Evolutionary conservation across 2,888 invertebrate species (phyloP).

Genomic region (Parapristionchus giblindavisi): DNA sequence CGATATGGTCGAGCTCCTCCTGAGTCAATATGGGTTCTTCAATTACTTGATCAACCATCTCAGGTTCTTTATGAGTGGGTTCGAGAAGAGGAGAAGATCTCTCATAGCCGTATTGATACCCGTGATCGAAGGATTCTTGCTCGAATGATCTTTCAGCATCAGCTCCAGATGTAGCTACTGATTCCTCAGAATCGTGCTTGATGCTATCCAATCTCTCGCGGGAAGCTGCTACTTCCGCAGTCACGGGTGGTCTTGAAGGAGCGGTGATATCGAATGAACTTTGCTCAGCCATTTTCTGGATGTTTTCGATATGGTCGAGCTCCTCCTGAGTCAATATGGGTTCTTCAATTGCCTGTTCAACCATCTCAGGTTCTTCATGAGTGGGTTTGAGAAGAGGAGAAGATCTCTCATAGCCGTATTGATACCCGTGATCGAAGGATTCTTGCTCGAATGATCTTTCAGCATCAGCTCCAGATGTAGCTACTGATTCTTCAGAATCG

Average conservation of each 20-base stretch:
- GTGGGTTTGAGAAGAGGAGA: not conserved
- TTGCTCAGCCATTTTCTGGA: conserved; percentile 36
- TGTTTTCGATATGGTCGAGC: conserved; percentile 41
- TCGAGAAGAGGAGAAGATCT: too few species aligned
- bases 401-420: not conserved
- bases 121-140: not conserved
- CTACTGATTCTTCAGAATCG: not conserved
- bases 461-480: conserved; percentile 21
- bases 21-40: too few species aligned
- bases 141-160: conserved; percentile 36
- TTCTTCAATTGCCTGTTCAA: not conserved
- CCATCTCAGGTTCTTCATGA: conserved; percentile 8
- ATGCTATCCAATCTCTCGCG: not conserved
- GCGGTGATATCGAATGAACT: not conserved
- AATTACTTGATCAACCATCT: too few species aligned
- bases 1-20: too few species aligned
- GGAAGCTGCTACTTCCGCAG: too few species aligned
- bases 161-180: conserved; percentile 33
- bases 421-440: not conserved
- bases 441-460: conserved; percentile 14
- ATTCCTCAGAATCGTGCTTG: not conserved
- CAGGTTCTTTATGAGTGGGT: too few species aligned
- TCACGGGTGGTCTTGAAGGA: not conserved
- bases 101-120: too few species aligned
- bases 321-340: conserved; percentile 41